Conservation (phyloP, 1,140 invertebrate genomes). For the Halesus radiatus region DNA sequence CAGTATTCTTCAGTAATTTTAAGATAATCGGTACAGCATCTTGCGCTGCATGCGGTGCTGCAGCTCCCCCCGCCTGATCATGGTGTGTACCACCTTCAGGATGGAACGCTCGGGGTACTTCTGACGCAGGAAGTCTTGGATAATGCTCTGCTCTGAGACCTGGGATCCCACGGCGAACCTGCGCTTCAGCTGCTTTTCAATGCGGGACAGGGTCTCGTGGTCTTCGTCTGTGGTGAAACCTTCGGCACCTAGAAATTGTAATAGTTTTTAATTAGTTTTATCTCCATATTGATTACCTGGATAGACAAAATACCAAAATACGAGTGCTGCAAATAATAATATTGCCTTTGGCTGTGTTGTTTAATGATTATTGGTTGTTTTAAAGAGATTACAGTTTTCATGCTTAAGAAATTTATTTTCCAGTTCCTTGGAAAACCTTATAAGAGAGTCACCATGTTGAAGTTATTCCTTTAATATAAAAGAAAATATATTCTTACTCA, state of each 20-base stretch:
- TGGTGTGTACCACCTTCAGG: slow-evolving; percentile 91
- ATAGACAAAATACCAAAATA: too few relatives aligned
- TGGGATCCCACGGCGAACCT: slow-evolving; percentile 96
- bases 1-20: neutral
- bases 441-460: too few relatives aligned
- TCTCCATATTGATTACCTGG: too few relatives aligned
- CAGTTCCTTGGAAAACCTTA: too few relatives aligned
- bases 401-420: too few relatives aligned
- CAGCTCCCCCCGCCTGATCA: slow-evolving; percentile 95
- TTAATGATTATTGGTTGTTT: too few relatives aligned
- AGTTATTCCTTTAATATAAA: too few relatives aligned
- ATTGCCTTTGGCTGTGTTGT: too few relatives aligned
- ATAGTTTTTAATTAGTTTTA: too few relatives aligned
- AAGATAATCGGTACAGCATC: slow-evolving; percentile 93
- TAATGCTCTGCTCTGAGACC: slow-evolving; percentile 94
- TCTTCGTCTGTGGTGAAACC: slow-evolving; percentile 97
- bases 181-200: slow-evolving; percentile 96
- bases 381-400: too few relatives aligned
- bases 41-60: slow-evolving; percentile 97
- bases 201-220: slow-evolving; percentile 87
- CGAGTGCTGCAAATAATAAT: too few relatives aligned
- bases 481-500: too few relatives aligned
- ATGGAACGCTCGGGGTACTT: slow-evolving; percentile 93
- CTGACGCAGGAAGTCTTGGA: slow-evolving; percentile 94
- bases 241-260: slow-evolving; percentile 82